Evolutionary conservation across 2,888 invertebrate genomes (phyloP), one percentile per base, ranked within the genome.

Genomic region (Elgonia sp.): DNA sequence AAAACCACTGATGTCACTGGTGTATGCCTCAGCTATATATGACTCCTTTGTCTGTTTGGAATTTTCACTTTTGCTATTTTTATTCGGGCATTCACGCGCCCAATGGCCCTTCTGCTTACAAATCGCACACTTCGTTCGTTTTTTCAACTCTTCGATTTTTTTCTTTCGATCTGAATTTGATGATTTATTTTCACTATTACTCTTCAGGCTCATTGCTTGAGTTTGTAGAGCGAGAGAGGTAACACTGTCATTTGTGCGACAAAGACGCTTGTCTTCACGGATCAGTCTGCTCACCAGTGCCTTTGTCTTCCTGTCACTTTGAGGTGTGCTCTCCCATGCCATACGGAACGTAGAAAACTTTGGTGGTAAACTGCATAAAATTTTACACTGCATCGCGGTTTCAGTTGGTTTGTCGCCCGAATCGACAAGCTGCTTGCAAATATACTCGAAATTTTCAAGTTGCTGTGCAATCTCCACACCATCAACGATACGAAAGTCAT

Each of bases 271-370:
- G 9, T 76, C 84, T 18, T 76, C 76, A 12, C 76, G 69, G 8
- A 84, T 40, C 14, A 84, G 10, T 29, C 84, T 75, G 16, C 42
- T n/a, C 6, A 76, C 76, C 18, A 86, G 75, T 18, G 50, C 53
- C 1, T 84, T 73, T 20, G 65, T 72, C 39, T 46, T 46, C 8
- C 7, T 46, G 10, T 46, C 46, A 10, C 4, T 14, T 7, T 46
- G 12, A 7, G 77, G 62, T n/a, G 86, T 79, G 14, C 82, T 76
- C 21, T 83, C 83, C 83, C 83, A 86, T 1, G 86, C 86, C 77
- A 83, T 86, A 12, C 70, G 40, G 39, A 86, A 77, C 9, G 77
- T 12, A 8, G 82, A 46, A 14, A 46, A 46, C 72, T 55, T 55
- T n/a, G 55, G 72, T 57, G 67, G 55, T 55, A 55, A 55, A 55